These are phyloP conservation scores for Ifrita kowaldi DNA, from an alignment of 2,113 vertebrate species.

Conservation along the genomic window DNA sequence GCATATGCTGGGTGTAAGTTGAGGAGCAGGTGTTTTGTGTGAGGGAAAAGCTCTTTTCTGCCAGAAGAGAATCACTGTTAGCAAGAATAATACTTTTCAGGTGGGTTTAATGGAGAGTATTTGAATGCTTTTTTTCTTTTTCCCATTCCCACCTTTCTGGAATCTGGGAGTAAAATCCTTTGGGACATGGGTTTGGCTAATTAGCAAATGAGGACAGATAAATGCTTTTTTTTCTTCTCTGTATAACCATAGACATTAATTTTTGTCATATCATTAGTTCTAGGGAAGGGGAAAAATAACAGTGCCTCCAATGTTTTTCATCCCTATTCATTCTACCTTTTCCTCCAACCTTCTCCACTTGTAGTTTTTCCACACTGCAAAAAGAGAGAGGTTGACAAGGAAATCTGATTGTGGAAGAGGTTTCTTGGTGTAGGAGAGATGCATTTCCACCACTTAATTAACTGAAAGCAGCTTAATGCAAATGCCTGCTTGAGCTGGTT, in stretches of 20 bases:
- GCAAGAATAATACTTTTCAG: background rate
- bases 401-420: background rate
- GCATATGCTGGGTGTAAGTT: background rate
- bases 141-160: background rate
- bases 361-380: background rate
- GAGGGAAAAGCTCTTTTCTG: background rate
- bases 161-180: background rate
- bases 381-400: background rate
- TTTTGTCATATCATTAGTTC: background rate
- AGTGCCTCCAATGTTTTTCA: background rate
- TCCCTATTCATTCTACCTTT: background rate
- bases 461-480: constrained; percentile 39
- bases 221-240: background rate
- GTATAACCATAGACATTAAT: accelerated
- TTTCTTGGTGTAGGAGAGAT: background rate
- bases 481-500: constrained; percentile 28
- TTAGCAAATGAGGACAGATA: background rate
- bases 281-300: background rate
- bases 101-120: background rate
- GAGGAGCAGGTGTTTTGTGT: background rate
- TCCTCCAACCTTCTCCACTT: background rate
- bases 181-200: background rate
- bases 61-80: background rate
- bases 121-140: background rate
- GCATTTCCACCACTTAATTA: constrained; percentile 37